Conservation (phyloP, 2,797 vertebrate species). For the Chloroceryle amazona region DNA sequence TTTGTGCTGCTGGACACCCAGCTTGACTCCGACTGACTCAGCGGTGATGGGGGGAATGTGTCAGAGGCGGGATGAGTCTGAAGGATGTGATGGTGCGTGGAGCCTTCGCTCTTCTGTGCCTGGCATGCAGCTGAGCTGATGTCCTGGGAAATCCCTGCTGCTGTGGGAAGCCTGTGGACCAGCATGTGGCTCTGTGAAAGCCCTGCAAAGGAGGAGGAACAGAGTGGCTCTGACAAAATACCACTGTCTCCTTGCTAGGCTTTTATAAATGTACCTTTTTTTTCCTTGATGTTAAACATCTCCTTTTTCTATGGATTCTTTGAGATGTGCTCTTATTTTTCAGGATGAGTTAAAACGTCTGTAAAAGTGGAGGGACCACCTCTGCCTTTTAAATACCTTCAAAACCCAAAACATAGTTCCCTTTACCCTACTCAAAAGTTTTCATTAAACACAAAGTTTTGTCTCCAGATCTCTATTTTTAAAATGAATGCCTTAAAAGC, state of each 20-base stretch:
- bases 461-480: not conserved
- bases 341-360: not conserved
- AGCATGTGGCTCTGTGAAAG: accelerated
- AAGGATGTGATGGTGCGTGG: not conserved
- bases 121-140: not conserved
- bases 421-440: not conserved
- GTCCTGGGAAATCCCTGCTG: not conserved
- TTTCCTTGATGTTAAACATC: not conserved
- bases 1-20: not conserved
- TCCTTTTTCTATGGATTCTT: not conserved
- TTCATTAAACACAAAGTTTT: not conserved
- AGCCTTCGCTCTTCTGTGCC: not conserved
- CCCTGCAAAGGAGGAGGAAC: not conserved
- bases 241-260: not conserved
- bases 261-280: not conserved
- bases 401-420: accelerated
- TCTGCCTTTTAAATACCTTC: not conserved
- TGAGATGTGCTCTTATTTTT: not conserved
- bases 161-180: not conserved
- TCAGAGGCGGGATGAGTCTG: not conserved
- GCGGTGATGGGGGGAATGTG: not conserved
- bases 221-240: not conserved
- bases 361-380: not conserved
- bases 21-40: not conserved
- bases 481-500: not conserved